These are phyloP conservation scores for Cremastobaeus sp. DNA, from an alignment of 2,888 invertebrate species.

Conservation along the genomic window DNA sequence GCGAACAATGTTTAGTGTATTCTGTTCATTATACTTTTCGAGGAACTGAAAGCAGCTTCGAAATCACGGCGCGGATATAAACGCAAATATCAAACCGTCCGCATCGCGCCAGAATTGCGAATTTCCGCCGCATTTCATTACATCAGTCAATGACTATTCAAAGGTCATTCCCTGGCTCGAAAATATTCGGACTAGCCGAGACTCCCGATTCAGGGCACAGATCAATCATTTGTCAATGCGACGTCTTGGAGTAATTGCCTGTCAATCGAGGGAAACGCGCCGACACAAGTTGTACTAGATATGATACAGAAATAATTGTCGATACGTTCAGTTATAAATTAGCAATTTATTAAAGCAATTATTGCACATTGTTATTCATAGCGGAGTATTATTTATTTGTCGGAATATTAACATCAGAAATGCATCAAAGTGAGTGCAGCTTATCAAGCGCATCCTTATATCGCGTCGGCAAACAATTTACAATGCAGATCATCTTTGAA, in stretches of 20 bases:
- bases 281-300: slow-evolving; percentile 5
- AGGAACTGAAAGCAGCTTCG: no score
- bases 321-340: slow-evolving; percentile 28
- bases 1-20: no score
- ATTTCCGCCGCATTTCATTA: no score
- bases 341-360: slow-evolving; percentile 46
- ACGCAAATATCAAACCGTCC: no score
- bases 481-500: slow-evolving; percentile 57
- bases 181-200: no score
- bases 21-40: no score
- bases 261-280: slow-evolving; percentile 6
- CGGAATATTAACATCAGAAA: slow-evolving; percentile 42
- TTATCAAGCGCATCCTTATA: slow-evolving; percentile 53
- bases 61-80: no score
- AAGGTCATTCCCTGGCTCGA: no score
- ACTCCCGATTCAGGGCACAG: no score
- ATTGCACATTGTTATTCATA: slow-evolving; percentile 35
- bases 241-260: slow-evolving; percentile 24
- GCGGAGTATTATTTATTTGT: slow-evolving; percentile 46
- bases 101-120: no score
- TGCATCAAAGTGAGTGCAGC: slow-evolving; percentile 43
- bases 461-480: slow-evolving; percentile 58
- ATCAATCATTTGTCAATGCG: slow-evolving; percentile 26
- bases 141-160: no score
- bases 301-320: slow-evolving; percentile 20